phyloP scores from a whole-genome alignment of 2,888 invertebrate genomes.

The Autographa gamma region DNA sequence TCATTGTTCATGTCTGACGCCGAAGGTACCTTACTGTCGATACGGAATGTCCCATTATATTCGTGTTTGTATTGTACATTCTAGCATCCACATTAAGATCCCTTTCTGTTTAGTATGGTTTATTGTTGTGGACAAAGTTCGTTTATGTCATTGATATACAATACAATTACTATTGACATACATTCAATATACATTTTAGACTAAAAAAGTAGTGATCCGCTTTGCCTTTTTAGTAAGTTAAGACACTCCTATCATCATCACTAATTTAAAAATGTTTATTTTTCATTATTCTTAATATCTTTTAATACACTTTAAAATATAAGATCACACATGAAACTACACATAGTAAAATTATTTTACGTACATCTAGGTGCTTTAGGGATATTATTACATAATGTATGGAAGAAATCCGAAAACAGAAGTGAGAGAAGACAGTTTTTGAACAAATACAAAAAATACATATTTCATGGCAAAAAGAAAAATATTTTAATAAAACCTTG shows the following conservation, averaged over 20 bases:
- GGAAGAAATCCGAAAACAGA: too few species aligned
- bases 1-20: constrained; percentile 14
- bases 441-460: neutral
- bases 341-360: neutral
- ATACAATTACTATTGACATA: neutral
- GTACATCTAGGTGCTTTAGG: neutral
- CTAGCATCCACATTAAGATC: constrained; percentile 1
- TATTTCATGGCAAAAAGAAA: neutral
- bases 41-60: neutral
- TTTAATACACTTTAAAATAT: too few species aligned
- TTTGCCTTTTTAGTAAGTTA: neutral
- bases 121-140: constrained; percentile 12
- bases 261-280: neutral
- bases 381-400: neutral
- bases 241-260: neutral
- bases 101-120: neutral
- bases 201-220: neutral
- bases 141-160: neutral
- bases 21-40: constrained; percentile 1
- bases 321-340: neutral
- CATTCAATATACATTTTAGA: neutral
- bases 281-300: neutral
- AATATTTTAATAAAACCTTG: neutral
- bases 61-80: neutral
- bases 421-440: too few species aligned